These are phyloP conservation scores for Peromyscus californicus DNA, from an alignment of 2,113 vertebrate species.

Conservation along the genomic window DNA sequence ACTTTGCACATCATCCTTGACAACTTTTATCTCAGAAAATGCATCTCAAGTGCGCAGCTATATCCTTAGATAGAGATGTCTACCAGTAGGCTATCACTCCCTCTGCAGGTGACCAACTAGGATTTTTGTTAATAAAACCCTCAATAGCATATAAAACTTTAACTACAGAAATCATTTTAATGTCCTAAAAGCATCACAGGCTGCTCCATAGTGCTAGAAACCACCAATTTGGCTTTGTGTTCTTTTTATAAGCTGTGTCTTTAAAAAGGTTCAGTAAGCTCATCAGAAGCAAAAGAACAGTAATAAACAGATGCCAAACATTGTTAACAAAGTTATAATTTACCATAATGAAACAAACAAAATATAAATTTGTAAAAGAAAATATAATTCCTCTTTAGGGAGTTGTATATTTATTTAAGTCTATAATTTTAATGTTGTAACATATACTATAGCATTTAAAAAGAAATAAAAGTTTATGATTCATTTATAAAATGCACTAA, in stretches of 20 bases:
- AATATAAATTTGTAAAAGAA: neutral
- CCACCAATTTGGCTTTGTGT: neutral
- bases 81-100: neutral
- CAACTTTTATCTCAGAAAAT: neutral
- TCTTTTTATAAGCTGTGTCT: neutral
- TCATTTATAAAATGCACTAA: neutral
- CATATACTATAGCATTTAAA: neutral
- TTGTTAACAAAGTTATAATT: neutral
- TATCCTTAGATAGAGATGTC: neutral
- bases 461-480: conserved; percentile 1
- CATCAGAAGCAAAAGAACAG: conserved; percentile 14
- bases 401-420: neutral
- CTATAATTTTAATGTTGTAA: neutral
- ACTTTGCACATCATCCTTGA: neutral
- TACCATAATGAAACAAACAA: neutral
- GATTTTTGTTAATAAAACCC: neutral
- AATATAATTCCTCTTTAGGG: neutral
- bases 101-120: neutral
- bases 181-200: neutral
- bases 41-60: neutral
- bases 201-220: neutral
- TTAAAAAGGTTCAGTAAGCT: neutral
- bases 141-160: neutral
- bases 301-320: neutral
- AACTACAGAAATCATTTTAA: neutral